Base-by-base conservation (phyloP, 2,113 vertebrate species). In the Macrotus californicus region DNA sequence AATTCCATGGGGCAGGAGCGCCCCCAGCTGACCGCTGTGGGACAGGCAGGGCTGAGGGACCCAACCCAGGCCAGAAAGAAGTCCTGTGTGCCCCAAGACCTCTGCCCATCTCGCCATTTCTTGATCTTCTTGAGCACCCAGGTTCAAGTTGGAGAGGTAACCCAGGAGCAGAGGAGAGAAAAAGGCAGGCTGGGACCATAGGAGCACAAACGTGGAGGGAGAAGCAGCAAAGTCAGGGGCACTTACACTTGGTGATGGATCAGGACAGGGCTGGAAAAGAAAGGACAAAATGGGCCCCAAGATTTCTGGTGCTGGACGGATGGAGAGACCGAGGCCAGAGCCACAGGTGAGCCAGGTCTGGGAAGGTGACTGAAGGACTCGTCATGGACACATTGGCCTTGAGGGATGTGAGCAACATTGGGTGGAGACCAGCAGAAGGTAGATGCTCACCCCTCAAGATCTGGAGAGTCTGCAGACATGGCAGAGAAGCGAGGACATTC, bases 1-100 rank as follows among this genome's bases (percentile, higher is more conserved):
- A 10, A 26, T 96, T 97, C 91, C 22, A 2, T 59, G 39, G 94
- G 73, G 56, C 91, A 93, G 79, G 94, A 96, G 97, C 52, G 85
- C 93, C 96, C 93, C 96, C 97, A 91, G 75, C 73, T 86, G 97
- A 59, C 41, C 15, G 29, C 4, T n/a, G 13, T 59, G 24, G 22
- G 16, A 67, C 59, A 75, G 19, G 48, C 75, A 91, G 18, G 46
- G 22, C n/a, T 24, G 1, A 0, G 34, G 50, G 11, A 70, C n/a
- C n/a, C 46, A 34, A 24, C 18, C 48, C 59, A 43, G 61, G 31
- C 10, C 67, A 48, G 70, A 64, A 14, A 12, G 3, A 59, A 66
- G 41, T 41, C 29, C 39, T 16, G 15, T 0, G 2, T 34, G 26
- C 26, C 21, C 70, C n/a, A 34, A 34, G 50, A 18, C n/a, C 11